phyloP scores from a whole-genome alignment of 2,113 vertebrate species.

The Thermophis baileyi region DNA sequence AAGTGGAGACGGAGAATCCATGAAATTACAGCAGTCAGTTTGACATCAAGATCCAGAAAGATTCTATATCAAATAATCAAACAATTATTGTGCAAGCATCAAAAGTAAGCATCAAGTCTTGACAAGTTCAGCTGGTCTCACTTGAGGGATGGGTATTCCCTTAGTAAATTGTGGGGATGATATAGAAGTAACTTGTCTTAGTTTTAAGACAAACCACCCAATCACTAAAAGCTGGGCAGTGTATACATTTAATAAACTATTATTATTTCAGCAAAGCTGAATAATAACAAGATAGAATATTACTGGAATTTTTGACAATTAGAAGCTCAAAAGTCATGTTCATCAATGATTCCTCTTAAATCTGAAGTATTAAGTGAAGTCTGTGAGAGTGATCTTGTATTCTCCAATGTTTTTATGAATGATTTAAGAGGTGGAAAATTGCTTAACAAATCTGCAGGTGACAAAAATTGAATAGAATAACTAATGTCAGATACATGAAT shows the following conservation, averaged over 20 bases:
- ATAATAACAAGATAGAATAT: background rate
- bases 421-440: background rate
- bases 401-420: background rate
- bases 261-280: background rate
- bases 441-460: background rate
- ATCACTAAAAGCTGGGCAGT: background rate
- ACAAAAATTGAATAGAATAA: background rate
- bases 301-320: background rate
- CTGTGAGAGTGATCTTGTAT: background rate
- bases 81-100: background rate
- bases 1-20: background rate
- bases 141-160: background rate
- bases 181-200: background rate
- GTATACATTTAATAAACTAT: background rate
- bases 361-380: background rate
- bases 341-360: background rate
- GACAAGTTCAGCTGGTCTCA: background rate
- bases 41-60: background rate
- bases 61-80: background rate
- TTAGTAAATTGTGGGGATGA: background rate
- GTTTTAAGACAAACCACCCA: background rate
- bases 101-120: background rate
- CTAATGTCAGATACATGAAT: background rate
- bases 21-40: background rate
- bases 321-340: background rate